Base-by-base conservation (phyloP, 1,140 invertebrate genomes). In the Polypedilum vanderplanki region DNA sequence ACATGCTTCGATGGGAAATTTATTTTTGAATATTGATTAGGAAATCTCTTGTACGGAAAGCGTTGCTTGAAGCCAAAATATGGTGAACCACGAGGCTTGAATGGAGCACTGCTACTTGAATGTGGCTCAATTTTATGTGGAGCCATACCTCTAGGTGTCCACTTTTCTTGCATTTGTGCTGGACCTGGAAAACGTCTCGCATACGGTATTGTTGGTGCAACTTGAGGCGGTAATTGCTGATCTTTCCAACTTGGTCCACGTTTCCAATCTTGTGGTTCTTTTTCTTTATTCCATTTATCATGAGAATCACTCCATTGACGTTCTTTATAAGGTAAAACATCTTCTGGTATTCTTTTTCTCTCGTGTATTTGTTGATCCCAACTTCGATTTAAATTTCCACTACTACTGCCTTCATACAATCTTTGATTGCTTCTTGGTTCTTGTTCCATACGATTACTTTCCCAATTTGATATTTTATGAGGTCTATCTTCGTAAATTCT, bases 41-140 rank as follows among this genome's bases (percentile, higher is more conserved):
- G 65, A 70, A 70, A 70, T 18, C 65, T 18, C 18, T 70, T 70
- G 17, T 20, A 70, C 15, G 17, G 65, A 20, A 70, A 70, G 5
- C 65, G 17, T 70, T 57, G 46, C n/a, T 70, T 70, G 17, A 20
- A 70, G 3, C 65, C 18, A 70, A 70, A 70, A 70, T 70, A 70
- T 20, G 65, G 65, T 20, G 65, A 4, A 8, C 65, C 65, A 1
- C 65, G 65, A 4, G 65, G 20, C 20, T 70, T 70, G 10, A 70
- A 70, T 70, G 17, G 65, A 18, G 65, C n/a, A 20, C 17, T 5
- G 7, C 15, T 10, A 7, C n/a, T 18, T 7, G 65, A 4, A 70
- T 70, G 46, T n/a, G 46, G 20, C 0, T 70, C 65, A n/a, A 70
- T 70, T 22, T 70, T 70, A 7, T 70, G 65, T 20, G 65, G 17